These are phyloP conservation scores for Eleginops maclovinus DNA, from an alignment of 2,113 vertebrate genomes.

Conservation along the genomic window DNA sequence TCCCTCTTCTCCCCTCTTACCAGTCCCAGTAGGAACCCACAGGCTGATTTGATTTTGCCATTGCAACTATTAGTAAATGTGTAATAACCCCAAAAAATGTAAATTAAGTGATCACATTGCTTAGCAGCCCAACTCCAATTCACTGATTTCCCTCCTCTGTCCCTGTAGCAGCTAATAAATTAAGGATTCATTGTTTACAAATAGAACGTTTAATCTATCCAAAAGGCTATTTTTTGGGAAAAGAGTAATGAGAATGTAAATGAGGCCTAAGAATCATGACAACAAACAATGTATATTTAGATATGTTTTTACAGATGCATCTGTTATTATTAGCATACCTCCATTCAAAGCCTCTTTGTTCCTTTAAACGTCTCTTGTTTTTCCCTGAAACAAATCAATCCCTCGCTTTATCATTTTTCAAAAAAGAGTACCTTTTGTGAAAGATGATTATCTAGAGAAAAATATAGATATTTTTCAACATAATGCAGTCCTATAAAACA, in stretches of 20 bases:
- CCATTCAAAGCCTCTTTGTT: neutral
- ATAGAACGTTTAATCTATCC: slow-evolving; percentile 71
- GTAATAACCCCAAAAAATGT: slow-evolving; percentile 29
- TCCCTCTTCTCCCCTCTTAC: slow-evolving; percentile 33
- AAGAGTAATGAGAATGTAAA: neutral
- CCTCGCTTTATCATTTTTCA: neutral
- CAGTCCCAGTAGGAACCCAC: slow-evolving; percentile 42
- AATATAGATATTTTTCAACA: neutral
- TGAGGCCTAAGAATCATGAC: neutral
- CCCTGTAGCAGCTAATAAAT: slow-evolving; percentile 70
- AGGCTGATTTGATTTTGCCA: slow-evolving; percentile 42
- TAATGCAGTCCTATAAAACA: neutral
- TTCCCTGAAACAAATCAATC: neutral
- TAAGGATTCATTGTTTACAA: slow-evolving; percentile 71
- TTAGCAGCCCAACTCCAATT: slow-evolving; percentile 31
- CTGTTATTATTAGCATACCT: neutral
- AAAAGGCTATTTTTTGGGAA: slow-evolving; percentile 44
- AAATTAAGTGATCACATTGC: slow-evolving; percentile 37
- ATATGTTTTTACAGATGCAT: neutral
- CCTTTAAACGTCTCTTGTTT: neutral
- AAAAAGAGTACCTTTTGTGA: neutral
- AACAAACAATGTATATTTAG: neutral
- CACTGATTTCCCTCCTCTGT: slow-evolving; percentile 38
- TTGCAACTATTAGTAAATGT: slow-evolving; percentile 57
- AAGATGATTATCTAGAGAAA: neutral